Evolutionary conservation across 2,797 vertebrate genomes (phyloP).

Genomic region (Anabas testudineus): DNA sequence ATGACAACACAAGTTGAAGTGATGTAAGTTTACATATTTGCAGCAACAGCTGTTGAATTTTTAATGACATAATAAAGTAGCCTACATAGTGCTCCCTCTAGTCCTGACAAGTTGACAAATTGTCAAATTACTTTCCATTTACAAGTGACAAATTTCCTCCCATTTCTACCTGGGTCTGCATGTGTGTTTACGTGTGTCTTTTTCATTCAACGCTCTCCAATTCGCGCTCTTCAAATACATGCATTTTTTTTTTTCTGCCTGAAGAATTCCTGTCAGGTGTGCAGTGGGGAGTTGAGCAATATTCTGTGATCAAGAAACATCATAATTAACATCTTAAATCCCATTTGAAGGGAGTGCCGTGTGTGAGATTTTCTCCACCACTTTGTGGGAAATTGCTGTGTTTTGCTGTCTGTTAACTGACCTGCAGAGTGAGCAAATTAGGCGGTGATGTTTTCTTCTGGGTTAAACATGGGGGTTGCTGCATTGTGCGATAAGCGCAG

Average conservation of each 20-base stretch:
- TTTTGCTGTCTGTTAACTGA: conserved; percentile 71
- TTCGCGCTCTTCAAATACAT: conserved; percentile 44
- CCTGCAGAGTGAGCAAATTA: conserved; percentile 79
- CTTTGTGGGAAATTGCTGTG: conserved; percentile 69
- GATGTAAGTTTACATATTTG: conserved; percentile 56
- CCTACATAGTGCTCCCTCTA: conserved; percentile 49
- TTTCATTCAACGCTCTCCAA: conserved; percentile 33
- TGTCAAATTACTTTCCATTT: conserved; percentile 64
- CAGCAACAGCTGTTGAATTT: conserved; percentile 47
- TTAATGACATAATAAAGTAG: conserved; percentile 68
- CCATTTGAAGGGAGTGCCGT: conserved; percentile 52
- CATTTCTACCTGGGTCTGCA: conserved; percentile 24
- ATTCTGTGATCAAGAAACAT: conserved; percentile 66
- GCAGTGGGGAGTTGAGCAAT: conserved; percentile 56
- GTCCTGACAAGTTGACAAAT: conserved; percentile 64
- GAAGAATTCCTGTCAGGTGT: conserved; percentile 67
- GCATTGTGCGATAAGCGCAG: conserved; percentile 70
- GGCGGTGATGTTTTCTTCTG: conserved; percentile 68
- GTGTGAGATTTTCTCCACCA: conserved; percentile 56
- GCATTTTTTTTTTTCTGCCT: conserved; percentile 16
- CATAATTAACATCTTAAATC: conserved; percentile 79
- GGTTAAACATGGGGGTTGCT: conserved; percentile 79
- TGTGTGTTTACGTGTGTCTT: conserved; percentile 18
- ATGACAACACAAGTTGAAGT: conserved; percentile 38
- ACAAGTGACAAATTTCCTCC: conserved; percentile 54